Evolutionary conservation across 2,888 invertebrate species (phyloP), one percentile per base, ranked within the genome.

Genomic region (Pammene fasciana): DNA sequence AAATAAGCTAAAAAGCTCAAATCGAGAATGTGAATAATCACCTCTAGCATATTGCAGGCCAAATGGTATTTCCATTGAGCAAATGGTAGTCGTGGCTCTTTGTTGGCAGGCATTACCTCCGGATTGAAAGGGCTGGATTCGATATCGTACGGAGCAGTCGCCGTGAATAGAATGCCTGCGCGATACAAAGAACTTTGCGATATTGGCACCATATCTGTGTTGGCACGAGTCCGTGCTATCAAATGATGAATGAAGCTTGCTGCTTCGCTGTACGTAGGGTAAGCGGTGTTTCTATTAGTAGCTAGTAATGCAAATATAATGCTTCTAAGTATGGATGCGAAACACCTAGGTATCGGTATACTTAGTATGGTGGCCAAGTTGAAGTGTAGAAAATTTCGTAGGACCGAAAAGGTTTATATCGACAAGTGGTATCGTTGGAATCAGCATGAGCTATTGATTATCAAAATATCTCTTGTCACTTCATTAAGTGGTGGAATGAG

Each of bases 21-120:
- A 45, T 26, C n/a, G 26, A 57, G 68, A 57, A 59, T 75, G 73
- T 68, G 72, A 74, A 72, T 74, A 76, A 77, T 76, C 73, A 74
- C 73, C 74, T 73, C 79, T 79, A 81, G 81, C 78, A 75, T 81
- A 82, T 80, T 75, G 80, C 79, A 82, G 81, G 79, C 80, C 80
- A 84, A 87, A 86, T 86, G 84, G 83, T 81, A 80, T 85, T 86
- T 83, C 83, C 79, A 86, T 85, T 82, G 82, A 82, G 81, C 77
- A 82, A 82, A 83, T 83, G 81, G 80, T 75, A 75, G 78, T 80
- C 83, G 86, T 82, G 80, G 79, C 82, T 82, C 85, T 84, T 88
- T 88, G 86, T 87, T 82, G 82, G 78, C 81, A 77, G 75, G 78
- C 71, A 79, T 81, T 82, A 81, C 78, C 73, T 75, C 71, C 77